A percentile compares a stretch with the other conserved stretches of the same genome.
phyloP scores from a whole-genome alignment of 1,140 invertebrate genomes.

The Aporrectodea caliginosa region DNA sequence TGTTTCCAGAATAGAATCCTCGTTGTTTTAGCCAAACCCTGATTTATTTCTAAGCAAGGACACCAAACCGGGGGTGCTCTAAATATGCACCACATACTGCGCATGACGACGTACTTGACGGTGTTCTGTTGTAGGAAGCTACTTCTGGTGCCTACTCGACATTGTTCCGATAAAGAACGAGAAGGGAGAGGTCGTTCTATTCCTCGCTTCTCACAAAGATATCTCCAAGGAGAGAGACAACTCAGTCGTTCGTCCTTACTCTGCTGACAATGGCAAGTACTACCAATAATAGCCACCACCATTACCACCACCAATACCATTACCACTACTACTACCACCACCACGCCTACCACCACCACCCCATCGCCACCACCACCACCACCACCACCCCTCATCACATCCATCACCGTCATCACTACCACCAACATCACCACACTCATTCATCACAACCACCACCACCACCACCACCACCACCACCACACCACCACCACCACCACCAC shows the following conservation, averaged over 20 bases:
- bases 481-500: neutral
- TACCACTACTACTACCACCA: neutral
- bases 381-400: neutral
- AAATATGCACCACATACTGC: too few relatives aligned
- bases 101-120: neutral
- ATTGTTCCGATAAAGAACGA: constrained; percentile 98
- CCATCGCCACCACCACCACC: neutral
- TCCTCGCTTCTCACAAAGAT: constrained; percentile 93
- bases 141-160: constrained; percentile 93
- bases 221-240: constrained; percentile 72
- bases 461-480: constrained; percentile 1
- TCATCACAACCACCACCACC: neutral
- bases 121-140: neutral
- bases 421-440: neutral
- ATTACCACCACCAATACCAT: neutral
- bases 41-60: too few relatives aligned
- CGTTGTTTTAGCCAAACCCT: too few relatives aligned
- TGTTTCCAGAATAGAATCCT: too few relatives aligned
- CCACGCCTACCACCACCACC: neutral
- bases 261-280: neutral
- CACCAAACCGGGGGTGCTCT: too few relatives aligned
- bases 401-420: neutral
- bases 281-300: neutral
- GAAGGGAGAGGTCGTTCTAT: constrained; percentile 94
- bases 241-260: neutral